Percentiles rank a stretch among this genome's conserved stretches.
phyloP scores from a whole-genome alignment of 2,888 invertebrate species.

The Tigriopus californicus region DNA sequence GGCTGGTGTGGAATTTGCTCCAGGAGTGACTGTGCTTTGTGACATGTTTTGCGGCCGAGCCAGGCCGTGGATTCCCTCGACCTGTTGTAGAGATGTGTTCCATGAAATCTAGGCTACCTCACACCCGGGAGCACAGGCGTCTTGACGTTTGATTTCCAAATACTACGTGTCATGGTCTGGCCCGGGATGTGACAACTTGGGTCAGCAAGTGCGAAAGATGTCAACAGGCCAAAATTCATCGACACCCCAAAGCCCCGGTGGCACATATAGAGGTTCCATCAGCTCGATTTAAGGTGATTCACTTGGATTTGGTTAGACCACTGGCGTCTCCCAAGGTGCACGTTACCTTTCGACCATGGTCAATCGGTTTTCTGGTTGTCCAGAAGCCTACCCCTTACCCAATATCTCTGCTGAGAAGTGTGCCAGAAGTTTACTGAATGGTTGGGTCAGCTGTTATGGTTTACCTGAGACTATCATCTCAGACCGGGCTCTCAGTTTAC shows the following conservation, averaged over 20 bases:
- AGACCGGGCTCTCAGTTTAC: constrained; percentile 20
- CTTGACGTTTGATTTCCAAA: constrained; percentile 1
- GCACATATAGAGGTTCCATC: constrained; percentile 16
- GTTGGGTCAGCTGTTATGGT: constrained; percentile 21
- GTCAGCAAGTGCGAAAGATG: constrained; percentile 16
- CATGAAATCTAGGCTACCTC: constrained; percentile 15
- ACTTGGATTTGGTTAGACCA: constrained; percentile 19
- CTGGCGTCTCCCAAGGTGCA: constrained; percentile 8
- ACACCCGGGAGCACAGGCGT: constrained; percentile 17
- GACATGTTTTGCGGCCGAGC: constrained; percentile 8
- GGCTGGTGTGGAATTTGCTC: too few relatives aligned
- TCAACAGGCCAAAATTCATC: constrained; percentile 16
- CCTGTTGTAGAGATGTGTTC: constrained; percentile 3
- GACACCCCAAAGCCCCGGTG: constrained; percentile 16
- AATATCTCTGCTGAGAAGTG: constrained; percentile 18
- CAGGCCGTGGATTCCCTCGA: not conserved
- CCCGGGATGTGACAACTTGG: constrained; percentile 16
- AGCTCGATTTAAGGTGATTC: constrained; percentile 18
- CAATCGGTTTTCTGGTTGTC: constrained; percentile 18
- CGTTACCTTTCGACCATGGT: constrained; percentile 17
- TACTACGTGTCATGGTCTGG: constrained; percentile 9
- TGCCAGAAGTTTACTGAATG: constrained; percentile 17
- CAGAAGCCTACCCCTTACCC: constrained; percentile 20
- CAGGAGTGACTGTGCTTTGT: not conserved
- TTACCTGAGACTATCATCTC: constrained; percentile 20